These are phyloP conservation scores for Autographa gamma DNA, from an alignment of 2,888 invertebrate genomes.

Conservation along the genomic window DNA sequence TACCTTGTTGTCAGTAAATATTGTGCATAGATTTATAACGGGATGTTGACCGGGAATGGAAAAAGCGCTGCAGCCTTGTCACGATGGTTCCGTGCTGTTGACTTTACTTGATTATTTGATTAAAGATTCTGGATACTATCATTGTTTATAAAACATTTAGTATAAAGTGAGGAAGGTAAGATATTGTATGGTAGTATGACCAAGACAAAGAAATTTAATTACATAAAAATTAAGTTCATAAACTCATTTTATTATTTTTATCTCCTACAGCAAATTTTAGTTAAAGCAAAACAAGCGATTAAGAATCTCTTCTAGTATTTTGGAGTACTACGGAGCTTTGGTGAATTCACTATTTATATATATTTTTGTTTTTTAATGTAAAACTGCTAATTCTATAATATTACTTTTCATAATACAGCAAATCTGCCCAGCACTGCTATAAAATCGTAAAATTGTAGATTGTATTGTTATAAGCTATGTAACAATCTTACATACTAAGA, in stretches of 20 bases:
- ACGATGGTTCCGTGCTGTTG: not conserved
- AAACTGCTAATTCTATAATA: not conserved
- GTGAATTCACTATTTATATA: no score
- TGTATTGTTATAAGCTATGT: not conserved
- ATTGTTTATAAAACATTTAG: not conserved
- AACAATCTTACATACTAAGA: not conserved
- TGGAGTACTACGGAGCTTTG: no score
- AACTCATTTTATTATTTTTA: not conserved
- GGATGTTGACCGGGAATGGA: not conserved
- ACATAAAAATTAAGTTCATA: not conserved
- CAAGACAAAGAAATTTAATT: not conserved
- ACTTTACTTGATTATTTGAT: not conserved
- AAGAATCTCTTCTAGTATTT: no score
- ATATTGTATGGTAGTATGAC: not conserved
- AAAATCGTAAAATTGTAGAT: not conserved
- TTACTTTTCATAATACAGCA: not conserved
- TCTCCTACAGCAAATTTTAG: not conserved
- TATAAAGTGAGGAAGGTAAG: not conserved
- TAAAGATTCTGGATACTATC: not conserved
- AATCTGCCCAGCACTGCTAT: not conserved
- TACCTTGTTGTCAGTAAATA: constrained; percentile 3
- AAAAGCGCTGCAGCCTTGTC: not conserved
- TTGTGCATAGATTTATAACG: not conserved
- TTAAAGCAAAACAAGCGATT: no score
- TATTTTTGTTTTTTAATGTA: not conserved